Base-by-base conservation (phyloP, 2,113 vertebrate species). In the Pitta sordida region DNA sequence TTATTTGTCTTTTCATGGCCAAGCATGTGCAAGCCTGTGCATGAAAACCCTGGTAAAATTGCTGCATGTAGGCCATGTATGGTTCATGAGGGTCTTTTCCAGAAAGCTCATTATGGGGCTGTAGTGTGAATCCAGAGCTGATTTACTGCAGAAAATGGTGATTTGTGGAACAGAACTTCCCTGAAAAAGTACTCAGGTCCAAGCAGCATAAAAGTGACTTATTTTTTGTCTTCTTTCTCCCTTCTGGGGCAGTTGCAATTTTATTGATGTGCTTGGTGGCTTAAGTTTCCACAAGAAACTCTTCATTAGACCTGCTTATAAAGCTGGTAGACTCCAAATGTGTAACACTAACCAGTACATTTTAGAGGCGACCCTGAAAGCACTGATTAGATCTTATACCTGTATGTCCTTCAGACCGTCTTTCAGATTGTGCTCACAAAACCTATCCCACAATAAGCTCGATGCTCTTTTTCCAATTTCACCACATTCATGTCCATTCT, bases 381-480 rank as follows among this genome's bases (percentile, higher is more conserved):
- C 18, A 43, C 17, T 27, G 15, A 17, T 78, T 36, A 44, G 55
- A 46, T 3, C 5, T 69, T 41, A 26, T 13, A 34, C 17, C 19
- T 83, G 82, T 27, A 13, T 51, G 34, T 37, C 74, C 70, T 44
- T 89, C 43, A 62, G 21, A 41, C 73, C 48, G 34, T 37, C 74
- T 67, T 44, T 89, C 43, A 62, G 21, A 41, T 75, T 63, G 89
- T 44, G 49, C 27, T 32, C 41, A 8, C 5, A 39, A 96, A 96
- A 93, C 48, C 18, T 52, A n/a, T 95, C 80, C 44, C 34, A 63
- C 18, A 56, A 67, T 32, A 83, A 82, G 12, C 27, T 17, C 76
- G 58, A 93, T 91, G 34, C 26, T 74, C 58, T 86, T 83, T 95
- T 96, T 92, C 75, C 74, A 80, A 46, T 96, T 96, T 95, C n/a